Percentiles rank a stretch among this genome's conserved stretches.
Conservation (phyloP, 2,888 invertebrate genomes). For the Diarsia rubi region DNA sequence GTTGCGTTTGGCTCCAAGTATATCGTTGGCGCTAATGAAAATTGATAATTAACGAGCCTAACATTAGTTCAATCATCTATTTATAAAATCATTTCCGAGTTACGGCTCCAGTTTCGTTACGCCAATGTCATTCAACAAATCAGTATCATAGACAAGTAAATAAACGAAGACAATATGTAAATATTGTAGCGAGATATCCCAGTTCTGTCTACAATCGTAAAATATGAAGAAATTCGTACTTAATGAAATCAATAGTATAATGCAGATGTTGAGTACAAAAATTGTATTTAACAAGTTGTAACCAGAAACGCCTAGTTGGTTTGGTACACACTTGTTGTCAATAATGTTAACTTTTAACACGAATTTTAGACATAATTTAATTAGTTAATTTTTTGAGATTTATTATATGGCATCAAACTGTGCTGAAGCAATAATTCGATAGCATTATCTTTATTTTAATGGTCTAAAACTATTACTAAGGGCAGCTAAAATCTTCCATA, state of each 20-base stretch:
- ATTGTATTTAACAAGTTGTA: slow-evolving; percentile 41
- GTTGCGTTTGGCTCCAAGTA: slow-evolving; percentile 49
- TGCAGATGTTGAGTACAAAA: slow-evolving; percentile 60
- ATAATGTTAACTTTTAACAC: slow-evolving; percentile 47
- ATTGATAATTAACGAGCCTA: slow-evolving; percentile 12
- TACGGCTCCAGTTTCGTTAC: slow-evolving; percentile 26
- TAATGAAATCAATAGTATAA: slow-evolving; percentile 60
- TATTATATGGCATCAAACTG: slow-evolving; percentile 55
- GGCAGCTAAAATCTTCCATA: slow-evolving; percentile 31
- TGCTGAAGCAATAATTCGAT: background rate
- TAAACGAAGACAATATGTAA: slow-evolving; percentile 38
- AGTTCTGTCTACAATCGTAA: slow-evolving; percentile 42
- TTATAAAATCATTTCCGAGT: background rate
- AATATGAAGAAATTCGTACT: slow-evolving; percentile 60
- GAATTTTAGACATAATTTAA: slow-evolving; percentile 60
- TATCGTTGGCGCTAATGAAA: slow-evolving; percentile 33
- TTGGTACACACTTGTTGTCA: slow-evolving; percentile 57
- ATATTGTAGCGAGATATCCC: slow-evolving; percentile 39
- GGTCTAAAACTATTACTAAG: background rate
- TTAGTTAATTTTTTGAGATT: slow-evolving; percentile 50
- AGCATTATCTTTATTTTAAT: slow-evolving; percentile 11
- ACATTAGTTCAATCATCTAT: slow-evolving; percentile 22
- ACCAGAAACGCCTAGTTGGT: slow-evolving; percentile 34
- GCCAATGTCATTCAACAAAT: slow-evolving; percentile 48
- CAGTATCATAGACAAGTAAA: slow-evolving; percentile 49